Evolutionary conservation across 2,797 vertebrate genomes (phyloP).

Genomic region (Spinus olivaceus): DNA sequence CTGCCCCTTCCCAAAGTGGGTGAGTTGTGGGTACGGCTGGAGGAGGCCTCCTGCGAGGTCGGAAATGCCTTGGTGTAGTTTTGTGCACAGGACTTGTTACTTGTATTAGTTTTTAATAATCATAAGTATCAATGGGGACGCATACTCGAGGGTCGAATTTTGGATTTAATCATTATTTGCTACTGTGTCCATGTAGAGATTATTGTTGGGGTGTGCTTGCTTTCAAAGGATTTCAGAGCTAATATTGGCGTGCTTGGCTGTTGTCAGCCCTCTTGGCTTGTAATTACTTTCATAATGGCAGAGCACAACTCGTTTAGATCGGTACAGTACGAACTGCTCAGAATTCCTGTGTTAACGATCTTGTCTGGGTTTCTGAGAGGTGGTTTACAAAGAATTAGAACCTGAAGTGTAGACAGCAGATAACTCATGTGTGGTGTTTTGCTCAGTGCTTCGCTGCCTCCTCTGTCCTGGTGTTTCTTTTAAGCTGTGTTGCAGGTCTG

Average conservation of each 20-base stretch:
- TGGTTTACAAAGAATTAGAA: background rate
- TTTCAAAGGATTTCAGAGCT: background rate
- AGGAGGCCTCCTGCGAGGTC: rapidly evolving
- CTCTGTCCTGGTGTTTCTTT: background rate
- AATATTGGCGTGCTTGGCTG: background rate
- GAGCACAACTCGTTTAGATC: rapidly evolving
- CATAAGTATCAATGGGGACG: rapidly evolving
- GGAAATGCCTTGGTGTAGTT: rapidly evolving
- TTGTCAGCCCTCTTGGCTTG: rapidly evolving
- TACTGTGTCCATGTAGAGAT: background rate
- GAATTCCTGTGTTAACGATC: background rate
- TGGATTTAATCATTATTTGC: background rate
- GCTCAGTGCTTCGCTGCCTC: rapidly evolving
- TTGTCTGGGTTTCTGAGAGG: background rate
- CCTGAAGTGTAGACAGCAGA: background rate
- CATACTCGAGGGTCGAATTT: rapidly evolving
- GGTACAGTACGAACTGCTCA: background rate
- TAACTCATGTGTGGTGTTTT: background rate
- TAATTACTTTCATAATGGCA: rapidly evolving
- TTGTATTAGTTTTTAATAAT: too few relatives aligned
- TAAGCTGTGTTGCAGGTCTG: background rate
- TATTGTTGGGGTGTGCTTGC: rapidly evolving
- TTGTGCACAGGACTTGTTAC: background rate
- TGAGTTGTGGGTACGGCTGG: background rate
- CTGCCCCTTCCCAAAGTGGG: background rate